phyloP scores from a whole-genome alignment of 2,888 invertebrate species.

The Drosophila neutralis region DNA sequence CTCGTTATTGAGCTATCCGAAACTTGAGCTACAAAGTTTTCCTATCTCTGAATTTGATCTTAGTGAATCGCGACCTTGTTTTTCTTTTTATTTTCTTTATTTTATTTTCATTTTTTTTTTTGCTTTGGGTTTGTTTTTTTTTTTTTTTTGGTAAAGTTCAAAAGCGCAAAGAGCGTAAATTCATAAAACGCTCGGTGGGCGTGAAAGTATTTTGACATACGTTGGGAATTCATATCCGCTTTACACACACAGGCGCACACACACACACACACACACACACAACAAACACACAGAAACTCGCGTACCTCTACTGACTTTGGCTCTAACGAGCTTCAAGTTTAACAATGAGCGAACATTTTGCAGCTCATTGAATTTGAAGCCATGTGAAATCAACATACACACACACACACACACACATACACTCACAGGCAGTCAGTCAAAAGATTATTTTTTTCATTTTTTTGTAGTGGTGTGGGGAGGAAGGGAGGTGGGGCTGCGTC shows the following conservation, averaged over 20 bases:
- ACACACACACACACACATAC: slow-evolving; percentile 18
- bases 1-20: slow-evolving; percentile 33
- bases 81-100: slow-evolving; percentile 10
- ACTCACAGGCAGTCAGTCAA: slow-evolving; percentile 55
- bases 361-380: slow-evolving; percentile 80
- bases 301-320: slow-evolving; percentile 50
- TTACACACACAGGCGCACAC: slow-evolving; percentile 12
- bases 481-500: background rate
- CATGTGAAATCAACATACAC: slow-evolving; percentile 64
- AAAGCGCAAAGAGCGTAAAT: slow-evolving; percentile 76
- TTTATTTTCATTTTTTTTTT: background rate
- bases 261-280: background rate
- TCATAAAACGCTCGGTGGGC: slow-evolving; percentile 69
- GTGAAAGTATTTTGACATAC: slow-evolving; percentile 71
- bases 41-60: slow-evolving; percentile 15
- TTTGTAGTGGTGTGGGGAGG: background rate
- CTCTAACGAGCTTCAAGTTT: slow-evolving; percentile 75
- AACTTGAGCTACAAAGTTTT: slow-evolving; percentile 31
- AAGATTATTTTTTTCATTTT: slow-evolving; percentile 4
- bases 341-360: slow-evolving; percentile 78
- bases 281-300: slow-evolving; percentile 6
- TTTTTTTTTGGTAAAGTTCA: slow-evolving; percentile 47
- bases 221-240: slow-evolving; percentile 59
- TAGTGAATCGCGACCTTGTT: slow-evolving; percentile 13
- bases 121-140: background rate